Conservation (phyloP, 2,113 vertebrate genomes). For the Hemibagrus wyckioides region DNA sequence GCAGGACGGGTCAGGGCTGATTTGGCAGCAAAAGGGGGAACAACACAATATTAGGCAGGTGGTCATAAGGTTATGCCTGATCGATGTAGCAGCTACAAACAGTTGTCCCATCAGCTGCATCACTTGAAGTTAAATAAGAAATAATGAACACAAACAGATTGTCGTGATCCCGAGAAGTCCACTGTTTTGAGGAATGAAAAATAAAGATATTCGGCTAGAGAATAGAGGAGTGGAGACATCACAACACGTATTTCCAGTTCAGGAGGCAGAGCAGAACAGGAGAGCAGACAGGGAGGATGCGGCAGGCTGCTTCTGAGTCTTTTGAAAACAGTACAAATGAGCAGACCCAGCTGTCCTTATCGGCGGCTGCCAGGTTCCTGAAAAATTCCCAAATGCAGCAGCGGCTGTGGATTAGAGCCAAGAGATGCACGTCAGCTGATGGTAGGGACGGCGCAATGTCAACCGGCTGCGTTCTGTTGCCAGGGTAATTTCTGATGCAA, state of each 20-base stretch:
- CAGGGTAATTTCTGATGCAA: slow-evolving; percentile 5
- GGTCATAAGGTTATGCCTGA: no score
- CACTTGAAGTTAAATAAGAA: not conserved
- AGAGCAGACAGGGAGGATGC: slow-evolving; percentile 27
- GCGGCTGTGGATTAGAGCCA: slow-evolving; percentile 18
- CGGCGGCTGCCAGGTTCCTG: slow-evolving; percentile 28
- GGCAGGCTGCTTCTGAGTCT: slow-evolving; percentile 30
- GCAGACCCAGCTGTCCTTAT: slow-evolving; percentile 40
- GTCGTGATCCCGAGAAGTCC: not conserved
- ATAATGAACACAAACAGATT: not conserved
- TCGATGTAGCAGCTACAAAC: not conserved
- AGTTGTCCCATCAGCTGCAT: not conserved
- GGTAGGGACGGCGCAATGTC: slow-evolving; percentile 26
- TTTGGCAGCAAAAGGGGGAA: no score
- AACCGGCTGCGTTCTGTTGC: not conserved
- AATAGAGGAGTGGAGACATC: not conserved
- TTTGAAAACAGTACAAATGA: slow-evolving; percentile 38
- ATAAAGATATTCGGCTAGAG: not conserved
- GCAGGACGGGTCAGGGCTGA: no score
- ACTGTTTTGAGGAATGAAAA: not conserved
- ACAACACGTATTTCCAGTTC: slow-evolving; percentile 2
- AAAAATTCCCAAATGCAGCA: slow-evolving; percentile 25
- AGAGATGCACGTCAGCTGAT: slow-evolving; percentile 21
- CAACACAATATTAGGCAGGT: no score
- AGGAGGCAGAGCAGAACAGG: slow-evolving; percentile 14